phyloP scores from a whole-genome alignment of 2,797 vertebrate genomes.

The Coendou prehensilis region DNA sequence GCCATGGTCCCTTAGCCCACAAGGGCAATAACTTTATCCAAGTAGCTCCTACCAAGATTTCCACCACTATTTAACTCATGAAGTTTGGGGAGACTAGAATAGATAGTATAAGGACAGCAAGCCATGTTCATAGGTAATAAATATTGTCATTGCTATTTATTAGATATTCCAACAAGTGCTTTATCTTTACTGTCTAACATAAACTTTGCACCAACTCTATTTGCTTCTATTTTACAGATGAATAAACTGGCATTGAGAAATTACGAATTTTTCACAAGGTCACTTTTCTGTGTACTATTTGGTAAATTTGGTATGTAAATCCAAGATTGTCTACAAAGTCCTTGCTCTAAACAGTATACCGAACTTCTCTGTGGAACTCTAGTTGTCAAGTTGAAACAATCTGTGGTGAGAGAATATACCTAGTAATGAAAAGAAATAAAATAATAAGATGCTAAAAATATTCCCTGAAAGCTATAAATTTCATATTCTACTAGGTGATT shows the following conservation, averaged over 20 bases:
- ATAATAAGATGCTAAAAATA: conserved; percentile 45
- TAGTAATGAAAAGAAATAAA: neutral
- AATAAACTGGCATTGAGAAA: neutral
- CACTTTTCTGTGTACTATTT: neutral
- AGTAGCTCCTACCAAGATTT: neutral
- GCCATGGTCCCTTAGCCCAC: neutral
- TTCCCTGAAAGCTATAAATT: neutral
- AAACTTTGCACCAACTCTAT: neutral
- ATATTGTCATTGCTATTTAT: neutral
- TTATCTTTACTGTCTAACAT: neutral
- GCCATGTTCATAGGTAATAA: neutral
- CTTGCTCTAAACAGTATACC: neutral
- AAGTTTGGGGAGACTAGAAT: neutral
- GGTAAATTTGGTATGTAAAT: neutral
- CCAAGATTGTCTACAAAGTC: neutral
- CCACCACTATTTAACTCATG: neutral
- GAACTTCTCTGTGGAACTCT: neutral
- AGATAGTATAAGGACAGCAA: neutral
- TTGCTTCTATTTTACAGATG: neutral
- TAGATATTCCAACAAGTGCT: neutral
- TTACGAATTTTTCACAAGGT: neutral
- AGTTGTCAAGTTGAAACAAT: neutral
- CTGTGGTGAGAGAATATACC: neutral
- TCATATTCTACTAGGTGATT: neutral
- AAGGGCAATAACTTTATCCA: neutral